Conservation (phyloP, 2,888 invertebrate genomes). For the Koerneria pararmatus region DNA sequence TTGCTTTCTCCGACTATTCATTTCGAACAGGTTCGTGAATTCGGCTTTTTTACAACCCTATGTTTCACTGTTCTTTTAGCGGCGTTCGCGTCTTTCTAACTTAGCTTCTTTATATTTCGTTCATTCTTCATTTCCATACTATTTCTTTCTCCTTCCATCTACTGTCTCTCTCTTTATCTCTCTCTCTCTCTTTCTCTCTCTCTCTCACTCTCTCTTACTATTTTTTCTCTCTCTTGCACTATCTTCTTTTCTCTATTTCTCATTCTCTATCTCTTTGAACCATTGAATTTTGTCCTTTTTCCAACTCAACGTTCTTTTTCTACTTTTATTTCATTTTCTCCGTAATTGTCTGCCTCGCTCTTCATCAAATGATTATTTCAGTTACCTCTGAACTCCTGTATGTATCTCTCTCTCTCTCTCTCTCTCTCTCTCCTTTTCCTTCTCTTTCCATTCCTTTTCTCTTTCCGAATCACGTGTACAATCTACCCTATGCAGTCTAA, state of each 20-base stretch:
- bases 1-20: neutral
- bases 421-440: neutral
- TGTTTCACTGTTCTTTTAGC: neutral
- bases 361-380: too few relatives aligned
- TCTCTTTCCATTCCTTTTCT: slow-evolving; percentile 3
- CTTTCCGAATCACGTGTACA: too few relatives aligned
- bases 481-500: too few relatives aligned
- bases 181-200: slow-evolving; percentile 4
- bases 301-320: too few relatives aligned
- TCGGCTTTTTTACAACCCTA: slow-evolving; percentile 4
- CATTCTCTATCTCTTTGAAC: neutral
- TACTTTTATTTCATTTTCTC: too few relatives aligned
- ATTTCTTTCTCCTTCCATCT: slow-evolving; percentile 11
- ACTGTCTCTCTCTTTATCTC: slow-evolving; percentile 4
- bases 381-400: neutral
- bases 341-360: too few relatives aligned
- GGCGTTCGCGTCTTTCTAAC: neutral
- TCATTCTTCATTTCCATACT: neutral
- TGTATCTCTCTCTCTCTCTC: slow-evolving; percentile 7
- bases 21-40: neutral
- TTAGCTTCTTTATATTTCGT: neutral
- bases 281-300: too few relatives aligned
- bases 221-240: slow-evolving; percentile 2
- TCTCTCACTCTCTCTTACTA: slow-evolving; percentile 2
- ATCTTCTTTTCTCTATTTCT: slow-evolving; percentile 7